These are phyloP conservation scores for Drosophila lacicola DNA, from an alignment of 2,888 invertebrate species.

Conservation along the genomic window DNA sequence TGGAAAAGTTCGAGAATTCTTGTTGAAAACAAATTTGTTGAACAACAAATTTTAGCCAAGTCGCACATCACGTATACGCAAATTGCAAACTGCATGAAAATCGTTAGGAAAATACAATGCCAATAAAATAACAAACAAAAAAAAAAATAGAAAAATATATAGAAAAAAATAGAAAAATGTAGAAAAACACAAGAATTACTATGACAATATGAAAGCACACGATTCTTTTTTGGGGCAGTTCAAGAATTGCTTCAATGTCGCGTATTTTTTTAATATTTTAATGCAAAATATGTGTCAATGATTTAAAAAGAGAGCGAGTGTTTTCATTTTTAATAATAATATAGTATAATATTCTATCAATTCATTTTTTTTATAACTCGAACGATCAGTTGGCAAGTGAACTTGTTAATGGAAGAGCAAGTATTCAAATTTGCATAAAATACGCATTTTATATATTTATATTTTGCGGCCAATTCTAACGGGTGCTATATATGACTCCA, in stretches of 20 bases:
- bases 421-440: no score
- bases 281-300: no score
- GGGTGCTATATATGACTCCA: no score
- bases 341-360: no score
- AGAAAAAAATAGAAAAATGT: neutral
- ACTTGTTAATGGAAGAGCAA: no score
- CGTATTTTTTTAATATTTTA: no score
- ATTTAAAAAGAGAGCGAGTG: no score
- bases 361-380: no score
- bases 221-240: slow-evolving; percentile 15
- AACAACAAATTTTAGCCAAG: neutral
- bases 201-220: slow-evolving; percentile 22
- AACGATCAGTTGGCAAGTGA: no score
- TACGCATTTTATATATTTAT: no score
- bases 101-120: slow-evolving; percentile 14
- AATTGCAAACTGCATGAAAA: slow-evolving; percentile 34
- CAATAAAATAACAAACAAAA: neutral
- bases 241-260: neutral
- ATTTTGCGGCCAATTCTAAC: no score
- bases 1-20: slow-evolving; percentile 4
- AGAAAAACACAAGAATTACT: neutral
- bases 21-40: slow-evolving; percentile 8
- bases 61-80: slow-evolving; percentile 30
- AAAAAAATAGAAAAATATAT: neutral
- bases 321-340: no score